Conservation (phyloP, 2,113 vertebrate genomes). For the Dasypus novemcinctus region DNA sequence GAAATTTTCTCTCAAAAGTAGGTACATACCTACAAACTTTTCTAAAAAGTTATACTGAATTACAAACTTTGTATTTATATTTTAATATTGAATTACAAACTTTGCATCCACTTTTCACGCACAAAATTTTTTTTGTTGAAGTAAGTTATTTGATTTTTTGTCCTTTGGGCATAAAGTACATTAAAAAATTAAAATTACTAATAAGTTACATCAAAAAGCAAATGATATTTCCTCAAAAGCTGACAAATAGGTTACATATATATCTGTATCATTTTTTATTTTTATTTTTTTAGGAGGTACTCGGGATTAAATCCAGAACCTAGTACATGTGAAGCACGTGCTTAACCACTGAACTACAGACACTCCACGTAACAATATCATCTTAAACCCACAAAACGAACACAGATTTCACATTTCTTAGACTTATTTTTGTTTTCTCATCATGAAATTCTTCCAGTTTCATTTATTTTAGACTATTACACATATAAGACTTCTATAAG, state of each 20-base stretch:
- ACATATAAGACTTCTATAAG: conserved; percentile 38
- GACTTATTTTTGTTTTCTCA: conserved; percentile 3
- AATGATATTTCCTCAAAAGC: neutral
- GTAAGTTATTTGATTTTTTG: neutral
- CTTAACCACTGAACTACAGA: too few relatives aligned
- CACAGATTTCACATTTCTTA: conserved; percentile 2
- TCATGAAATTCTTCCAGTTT: conserved; percentile 35
- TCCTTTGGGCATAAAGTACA: conserved; percentile 27
- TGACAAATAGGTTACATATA: conserved; percentile 7
- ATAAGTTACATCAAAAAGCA: neutral
- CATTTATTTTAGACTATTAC: conserved; percentile 53
- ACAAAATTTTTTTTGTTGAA: neutral
- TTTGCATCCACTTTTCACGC: neutral
- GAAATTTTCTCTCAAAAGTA: conserved; percentile 27
- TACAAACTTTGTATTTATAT: neutral
- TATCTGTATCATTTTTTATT: neutral
- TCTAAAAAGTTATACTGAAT: neutral
- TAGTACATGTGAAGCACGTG: too few relatives aligned
- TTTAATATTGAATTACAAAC: neutral
- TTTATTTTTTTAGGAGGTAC: neutral
- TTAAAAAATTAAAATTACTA: conserved; percentile 26
- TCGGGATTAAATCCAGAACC: too few relatives aligned
- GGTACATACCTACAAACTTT: neutral
- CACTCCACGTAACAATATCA: neutral
- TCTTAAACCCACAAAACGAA: conserved; percentile 31